Percentiles rank a stretch among this genome's conserved stretches.
Conservation (phyloP, 2,113 vertebrate species). For the Lagopus muta region DNA sequence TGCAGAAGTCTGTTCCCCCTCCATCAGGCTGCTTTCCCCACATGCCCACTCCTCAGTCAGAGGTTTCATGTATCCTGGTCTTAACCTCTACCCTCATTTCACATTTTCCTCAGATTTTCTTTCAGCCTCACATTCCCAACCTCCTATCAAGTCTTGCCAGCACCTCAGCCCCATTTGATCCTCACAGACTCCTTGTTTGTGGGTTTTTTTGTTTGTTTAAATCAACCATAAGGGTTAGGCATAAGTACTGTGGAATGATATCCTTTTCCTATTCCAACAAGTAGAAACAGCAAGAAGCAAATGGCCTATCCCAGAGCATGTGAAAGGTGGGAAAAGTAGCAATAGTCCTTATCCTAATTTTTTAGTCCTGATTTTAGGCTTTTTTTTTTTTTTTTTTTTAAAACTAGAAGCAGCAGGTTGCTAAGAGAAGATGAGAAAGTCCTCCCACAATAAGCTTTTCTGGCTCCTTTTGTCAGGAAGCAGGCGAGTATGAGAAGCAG, state of each 20-base stretch:
- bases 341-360: background rate
- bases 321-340: background rate
- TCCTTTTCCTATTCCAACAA: background rate
- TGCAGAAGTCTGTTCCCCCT: background rate
- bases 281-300: background rate
- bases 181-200: background rate
- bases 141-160: background rate
- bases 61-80: rapidly evolving
- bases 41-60: rapidly evolving
- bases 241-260: background rate
- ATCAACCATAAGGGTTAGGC: background rate
- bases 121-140: background rate
- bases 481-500: rapidly evolving
- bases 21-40: background rate
- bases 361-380: background rate
- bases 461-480: background rate
- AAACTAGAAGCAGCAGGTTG: background rate
- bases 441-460: background rate
- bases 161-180: background rate
- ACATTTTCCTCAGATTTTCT: background rate
- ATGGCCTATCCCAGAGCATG: rapidly evolving
- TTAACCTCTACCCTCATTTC: background rate
- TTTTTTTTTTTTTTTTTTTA: background rate
- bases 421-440: background rate
- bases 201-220: background rate